Conservation (phyloP, 2,888 invertebrate species). For the Mantis religiosa region DNA sequence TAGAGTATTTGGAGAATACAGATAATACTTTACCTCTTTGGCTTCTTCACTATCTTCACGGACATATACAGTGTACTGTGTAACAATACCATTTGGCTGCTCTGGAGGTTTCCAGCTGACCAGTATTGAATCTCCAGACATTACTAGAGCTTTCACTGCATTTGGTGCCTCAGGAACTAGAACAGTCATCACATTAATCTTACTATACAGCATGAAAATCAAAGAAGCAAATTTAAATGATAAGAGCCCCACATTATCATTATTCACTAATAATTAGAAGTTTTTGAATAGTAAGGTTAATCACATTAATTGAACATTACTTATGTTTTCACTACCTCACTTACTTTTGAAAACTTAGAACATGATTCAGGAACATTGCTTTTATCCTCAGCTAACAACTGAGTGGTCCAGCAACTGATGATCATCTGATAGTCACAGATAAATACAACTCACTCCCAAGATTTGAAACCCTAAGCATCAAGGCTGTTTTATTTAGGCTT, state of each 20-base stretch:
- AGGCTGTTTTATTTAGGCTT: too few species aligned
- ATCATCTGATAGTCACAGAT: too few species aligned
- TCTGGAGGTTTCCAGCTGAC: constrained; percentile 92
- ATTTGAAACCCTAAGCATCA: too few species aligned
- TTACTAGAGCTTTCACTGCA: constrained; percentile 87
- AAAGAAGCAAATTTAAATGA: not conserved
- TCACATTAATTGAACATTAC: too few species aligned
- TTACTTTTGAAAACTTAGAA: too few species aligned
- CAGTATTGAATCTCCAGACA: constrained; percentile 86
- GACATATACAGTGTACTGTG: constrained; percentile 88
- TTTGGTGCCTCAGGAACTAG: constrained; percentile 89
- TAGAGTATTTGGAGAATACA: not conserved
- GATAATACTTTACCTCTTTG: constrained; percentile 36
- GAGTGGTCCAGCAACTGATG: too few species aligned
- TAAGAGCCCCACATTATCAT: not conserved
- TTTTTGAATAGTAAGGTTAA: too few species aligned
- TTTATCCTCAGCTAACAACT: too few species aligned
- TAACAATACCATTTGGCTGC: constrained; percentile 88
- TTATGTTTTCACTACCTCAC: too few species aligned
- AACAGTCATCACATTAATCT: constrained; percentile 30
- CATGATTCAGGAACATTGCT: too few species aligned
- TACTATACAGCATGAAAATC: not conserved
- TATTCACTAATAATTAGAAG: too few species aligned
- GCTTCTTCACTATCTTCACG: constrained; percentile 40
- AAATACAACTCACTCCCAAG: too few species aligned